Conservation (phyloP, 2,797 vertebrate species). For the Scolopax rusticola region DNA sequence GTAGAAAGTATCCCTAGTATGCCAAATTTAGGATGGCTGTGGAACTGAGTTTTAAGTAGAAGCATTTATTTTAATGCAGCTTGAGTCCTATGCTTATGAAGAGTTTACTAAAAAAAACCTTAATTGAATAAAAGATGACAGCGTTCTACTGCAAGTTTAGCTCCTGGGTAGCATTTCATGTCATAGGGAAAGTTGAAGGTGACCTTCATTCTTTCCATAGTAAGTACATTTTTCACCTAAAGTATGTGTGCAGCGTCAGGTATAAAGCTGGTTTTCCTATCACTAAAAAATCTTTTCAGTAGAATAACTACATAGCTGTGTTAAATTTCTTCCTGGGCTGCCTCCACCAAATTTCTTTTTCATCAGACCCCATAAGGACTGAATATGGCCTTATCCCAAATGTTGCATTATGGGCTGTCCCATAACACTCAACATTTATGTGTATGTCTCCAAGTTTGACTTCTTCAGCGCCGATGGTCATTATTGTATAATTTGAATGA, state of each 20-base stretch:
- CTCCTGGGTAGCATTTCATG: background rate
- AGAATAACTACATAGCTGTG: background rate
- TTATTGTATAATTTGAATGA: constrained; percentile 11
- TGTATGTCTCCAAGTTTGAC: background rate
- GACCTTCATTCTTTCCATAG: background rate
- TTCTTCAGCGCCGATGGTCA: background rate
- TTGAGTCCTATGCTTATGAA: background rate
- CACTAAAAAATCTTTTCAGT: background rate
- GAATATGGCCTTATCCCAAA: background rate
- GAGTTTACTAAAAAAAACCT: background rate
- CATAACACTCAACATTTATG: background rate
- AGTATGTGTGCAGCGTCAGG: background rate
- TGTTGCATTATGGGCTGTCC: background rate
- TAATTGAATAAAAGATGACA: background rate
- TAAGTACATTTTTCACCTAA: background rate
- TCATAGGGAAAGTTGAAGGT: background rate
- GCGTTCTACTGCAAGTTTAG: background rate
- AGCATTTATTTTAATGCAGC: constrained; percentile 60
- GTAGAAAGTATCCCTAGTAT: constrained; percentile 75
- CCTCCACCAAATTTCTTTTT: constrained; percentile 16
- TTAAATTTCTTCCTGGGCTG: background rate
- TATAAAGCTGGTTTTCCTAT: background rate
- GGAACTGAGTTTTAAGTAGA: constrained; percentile 67
- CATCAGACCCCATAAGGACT: background rate
- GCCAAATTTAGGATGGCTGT: constrained; percentile 74